phyloP scores from a whole-genome alignment of 2,113 vertebrate genomes.

The Gnathonemus echidnorhynchus region DNA sequence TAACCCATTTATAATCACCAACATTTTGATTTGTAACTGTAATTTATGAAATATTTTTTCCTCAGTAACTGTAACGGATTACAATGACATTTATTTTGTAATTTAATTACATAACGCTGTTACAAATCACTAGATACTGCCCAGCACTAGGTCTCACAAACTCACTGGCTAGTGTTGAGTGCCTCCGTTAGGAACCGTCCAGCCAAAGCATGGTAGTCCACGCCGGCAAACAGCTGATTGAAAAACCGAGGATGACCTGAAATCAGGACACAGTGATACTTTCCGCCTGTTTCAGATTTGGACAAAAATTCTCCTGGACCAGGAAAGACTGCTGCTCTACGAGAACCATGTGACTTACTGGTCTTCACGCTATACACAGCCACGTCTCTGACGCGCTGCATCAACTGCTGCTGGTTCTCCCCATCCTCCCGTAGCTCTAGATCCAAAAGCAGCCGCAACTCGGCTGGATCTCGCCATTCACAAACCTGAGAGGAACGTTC shows the following conservation, averaged over 20 bases:
- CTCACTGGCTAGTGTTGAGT: conserved; percentile 77
- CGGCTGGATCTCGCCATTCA: conserved; percentile 73
- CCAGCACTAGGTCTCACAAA: not conserved
- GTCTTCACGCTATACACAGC: conserved; percentile 71
- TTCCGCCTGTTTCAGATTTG: not conserved
- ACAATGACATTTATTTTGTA: not conserved
- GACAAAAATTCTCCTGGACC: not conserved
- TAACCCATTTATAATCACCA: not conserved
- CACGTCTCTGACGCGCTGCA: conserved; percentile 62
- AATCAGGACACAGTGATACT: not conserved
- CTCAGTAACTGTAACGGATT: not conserved
- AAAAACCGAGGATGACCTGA: conserved; percentile 74
- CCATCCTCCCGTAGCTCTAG: conserved; percentile 61
- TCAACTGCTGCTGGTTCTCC: conserved; percentile 50
- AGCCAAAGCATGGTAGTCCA: conserved; percentile 65
- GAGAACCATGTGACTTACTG: conserved; percentile 39
- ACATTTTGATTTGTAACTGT: not conserved
- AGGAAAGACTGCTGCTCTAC: not conserved
- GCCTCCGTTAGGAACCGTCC: conserved; percentile 69
- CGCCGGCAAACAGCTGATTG: conserved; percentile 75
- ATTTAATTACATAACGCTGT: not conserved
- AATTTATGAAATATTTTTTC: not conserved
- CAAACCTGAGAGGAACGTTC: conserved; percentile 59
- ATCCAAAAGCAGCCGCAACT: conserved; percentile 64
- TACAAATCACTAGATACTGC: not conserved